Conservation (phyloP, 1,140 invertebrate genomes). For the Euschistus heros region DNA sequence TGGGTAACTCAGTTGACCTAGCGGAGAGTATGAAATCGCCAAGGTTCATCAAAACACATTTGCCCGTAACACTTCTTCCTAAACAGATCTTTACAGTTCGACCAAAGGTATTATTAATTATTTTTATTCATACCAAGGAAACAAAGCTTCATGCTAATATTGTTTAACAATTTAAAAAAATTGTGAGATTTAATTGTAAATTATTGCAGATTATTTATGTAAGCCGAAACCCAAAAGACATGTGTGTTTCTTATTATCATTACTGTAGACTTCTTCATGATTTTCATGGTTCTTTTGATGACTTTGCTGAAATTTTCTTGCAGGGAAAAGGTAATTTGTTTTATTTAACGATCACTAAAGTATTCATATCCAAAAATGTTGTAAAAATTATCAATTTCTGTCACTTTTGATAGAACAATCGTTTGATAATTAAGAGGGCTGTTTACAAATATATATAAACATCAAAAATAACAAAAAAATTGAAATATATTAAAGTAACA, state of each 20-base stretch:
- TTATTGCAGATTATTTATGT: constrained; percentile 72
- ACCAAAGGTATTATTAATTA: constrained; percentile 47
- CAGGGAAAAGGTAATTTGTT: constrained; percentile 43
- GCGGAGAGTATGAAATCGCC: constrained; percentile 54
- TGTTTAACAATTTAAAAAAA: not conserved
- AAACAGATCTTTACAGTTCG: constrained; percentile 51
- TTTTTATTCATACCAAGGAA: not conserved
- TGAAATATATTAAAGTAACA: too few relatives aligned
- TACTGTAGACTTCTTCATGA: constrained; percentile 63
- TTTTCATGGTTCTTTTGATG: constrained; percentile 60
- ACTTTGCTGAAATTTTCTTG: constrained; percentile 69
- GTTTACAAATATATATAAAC: too few relatives aligned
- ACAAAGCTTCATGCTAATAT: not conserved
- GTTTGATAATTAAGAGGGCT: too few relatives aligned
- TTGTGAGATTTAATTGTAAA: not conserved
- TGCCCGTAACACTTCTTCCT: constrained; percentile 62
- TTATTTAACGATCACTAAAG: constrained; percentile 6
- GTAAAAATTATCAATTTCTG: too few relatives aligned
- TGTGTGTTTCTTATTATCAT: constrained; percentile 84
- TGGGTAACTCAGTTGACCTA: constrained; percentile 53
- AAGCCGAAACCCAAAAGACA: constrained; percentile 85
- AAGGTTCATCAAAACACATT: constrained; percentile 68
- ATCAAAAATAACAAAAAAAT: too few relatives aligned
- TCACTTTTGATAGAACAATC: too few relatives aligned
- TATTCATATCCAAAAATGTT: not conserved